phyloP scores from a whole-genome alignment of 2,797 vertebrate species.

The Acanthornis magna region DNA sequence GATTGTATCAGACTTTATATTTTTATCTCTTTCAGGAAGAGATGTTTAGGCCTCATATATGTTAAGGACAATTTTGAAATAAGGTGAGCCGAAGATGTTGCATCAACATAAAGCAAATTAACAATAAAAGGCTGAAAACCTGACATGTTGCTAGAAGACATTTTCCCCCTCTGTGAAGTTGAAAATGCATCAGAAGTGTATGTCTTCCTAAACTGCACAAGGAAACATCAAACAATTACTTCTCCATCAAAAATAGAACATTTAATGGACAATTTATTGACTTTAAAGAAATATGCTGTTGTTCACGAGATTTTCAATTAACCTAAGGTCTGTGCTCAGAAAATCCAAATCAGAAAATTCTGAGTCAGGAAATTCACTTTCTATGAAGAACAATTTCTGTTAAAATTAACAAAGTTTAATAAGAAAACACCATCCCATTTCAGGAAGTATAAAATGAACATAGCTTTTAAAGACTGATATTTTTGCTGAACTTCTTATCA shows the following conservation, averaged over 20 bases:
- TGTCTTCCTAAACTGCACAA: not conserved
- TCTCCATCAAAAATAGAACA: not conserved
- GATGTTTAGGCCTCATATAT: not conserved
- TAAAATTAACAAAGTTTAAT: not conserved
- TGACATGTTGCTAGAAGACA: not conserved
- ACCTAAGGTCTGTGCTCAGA: not conserved
- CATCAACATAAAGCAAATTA: not conserved
- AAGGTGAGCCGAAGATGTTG: not conserved
- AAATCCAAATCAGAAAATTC: not conserved
- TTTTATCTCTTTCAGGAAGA: constrained; percentile 17
- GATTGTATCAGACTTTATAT: not conserved
- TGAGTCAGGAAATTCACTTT: not conserved
- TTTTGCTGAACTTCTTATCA: not conserved
- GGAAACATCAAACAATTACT: not conserved
- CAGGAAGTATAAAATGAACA: not conserved
- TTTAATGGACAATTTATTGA: not conserved
- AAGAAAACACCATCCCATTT: not conserved
- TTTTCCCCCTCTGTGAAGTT: not conserved
- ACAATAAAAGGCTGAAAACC: not conserved
- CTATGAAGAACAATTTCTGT: not conserved
- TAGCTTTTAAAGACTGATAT: not conserved
- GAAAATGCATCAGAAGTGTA: not conserved
- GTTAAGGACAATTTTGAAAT: not conserved
- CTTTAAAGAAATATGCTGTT: not conserved
- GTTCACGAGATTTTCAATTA: not conserved